Evolutionary conservation across 53 echinoderm and acorn worm genomes (phyloP).

Genomic region (Patiria pectinifera): DNA sequence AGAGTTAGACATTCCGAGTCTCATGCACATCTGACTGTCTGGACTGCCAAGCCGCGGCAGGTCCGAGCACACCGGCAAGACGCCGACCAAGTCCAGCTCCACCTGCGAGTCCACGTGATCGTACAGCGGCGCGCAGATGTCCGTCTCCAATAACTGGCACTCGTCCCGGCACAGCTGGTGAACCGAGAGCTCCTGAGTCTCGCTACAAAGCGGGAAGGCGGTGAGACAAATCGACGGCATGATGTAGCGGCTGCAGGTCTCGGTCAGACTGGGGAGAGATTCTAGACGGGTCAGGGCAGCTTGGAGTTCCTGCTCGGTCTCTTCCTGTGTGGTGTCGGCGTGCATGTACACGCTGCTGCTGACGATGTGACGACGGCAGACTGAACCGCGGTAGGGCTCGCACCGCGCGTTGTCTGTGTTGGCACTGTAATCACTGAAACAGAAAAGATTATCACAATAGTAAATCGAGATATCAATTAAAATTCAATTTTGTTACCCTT

Average conservation of each 20-base stretch:
- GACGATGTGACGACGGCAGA: conserved; percentile 77
- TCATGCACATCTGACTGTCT: conserved; percentile 74
- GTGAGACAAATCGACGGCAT: conserved; percentile 94
- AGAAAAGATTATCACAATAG: background rate
- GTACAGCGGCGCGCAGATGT: conserved; percentile 77
- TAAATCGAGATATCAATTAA: no score
- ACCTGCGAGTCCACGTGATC: conserved; percentile 77
- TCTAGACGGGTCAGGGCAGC: conserved; percentile 68
- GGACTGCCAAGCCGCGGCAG: conserved; percentile 71
- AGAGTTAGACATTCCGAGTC: conserved; percentile 75
- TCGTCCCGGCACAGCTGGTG: conserved; percentile 70
- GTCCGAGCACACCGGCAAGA: conserved; percentile 87
- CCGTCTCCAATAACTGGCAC: conserved; percentile 81
- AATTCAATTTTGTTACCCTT: no score
- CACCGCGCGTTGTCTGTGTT: conserved; percentile 66
- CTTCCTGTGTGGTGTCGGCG: conserved; percentile 70
- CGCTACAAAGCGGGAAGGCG: conserved; percentile 89
- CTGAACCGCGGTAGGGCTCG: conserved; percentile 78
- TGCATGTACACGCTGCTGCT: conserved; percentile 73
- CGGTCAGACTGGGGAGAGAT: conserved; percentile 44
- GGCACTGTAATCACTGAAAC: conserved; percentile 65
- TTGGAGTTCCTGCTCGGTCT: conserved; percentile 66
- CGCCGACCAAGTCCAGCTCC: conserved; percentile 74
- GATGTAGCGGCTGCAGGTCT: conserved; percentile 73
- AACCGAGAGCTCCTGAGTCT: conserved; percentile 51